These are phyloP conservation scores for Hydrolagus affinis DNA, from an alignment of 2,113 vertebrate genomes.

Conservation along the genomic window DNA sequence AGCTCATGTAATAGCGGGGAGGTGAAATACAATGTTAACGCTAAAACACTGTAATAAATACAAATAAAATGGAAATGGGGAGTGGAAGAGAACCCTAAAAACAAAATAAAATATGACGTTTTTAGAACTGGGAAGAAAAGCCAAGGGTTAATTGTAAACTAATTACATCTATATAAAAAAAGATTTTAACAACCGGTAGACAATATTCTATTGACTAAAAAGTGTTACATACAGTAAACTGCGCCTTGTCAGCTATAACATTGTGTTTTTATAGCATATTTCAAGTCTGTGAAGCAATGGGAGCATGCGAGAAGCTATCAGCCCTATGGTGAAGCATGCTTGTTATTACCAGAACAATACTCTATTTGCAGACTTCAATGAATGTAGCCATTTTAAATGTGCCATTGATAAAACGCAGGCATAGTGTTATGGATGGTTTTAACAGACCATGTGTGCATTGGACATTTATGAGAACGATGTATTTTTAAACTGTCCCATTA, in stretches of 20 bases:
- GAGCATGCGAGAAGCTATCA: conserved; percentile 41
- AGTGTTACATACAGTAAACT: conserved; percentile 47
- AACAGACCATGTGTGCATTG: conserved; percentile 48
- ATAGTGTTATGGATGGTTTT: conserved; percentile 53
- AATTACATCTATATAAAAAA: conserved; percentile 57
- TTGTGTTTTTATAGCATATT: conserved; percentile 40
- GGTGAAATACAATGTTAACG: conserved; percentile 71
- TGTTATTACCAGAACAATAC: conserved; percentile 40
- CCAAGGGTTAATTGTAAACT: conserved; percentile 54
- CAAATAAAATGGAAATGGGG: conserved; percentile 60
- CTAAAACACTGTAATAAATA: conserved; percentile 85
- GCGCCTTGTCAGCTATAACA: conserved; percentile 43
- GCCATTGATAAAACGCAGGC: conserved; percentile 47
- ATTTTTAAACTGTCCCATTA: conserved; percentile 23
- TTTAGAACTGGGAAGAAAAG: conserved; percentile 54
- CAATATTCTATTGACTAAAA: conserved; percentile 36
- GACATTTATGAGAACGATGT: conserved; percentile 48
- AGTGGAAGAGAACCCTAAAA: conserved; percentile 33
- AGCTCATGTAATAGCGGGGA: conserved; percentile 79
- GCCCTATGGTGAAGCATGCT: conserved; percentile 40
- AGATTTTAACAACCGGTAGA: conserved; percentile 56
- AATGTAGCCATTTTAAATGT: conserved; percentile 46
- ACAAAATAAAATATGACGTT: conserved; percentile 48
- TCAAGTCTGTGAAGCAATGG: conserved; percentile 38
- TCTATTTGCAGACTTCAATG: conserved; percentile 31